phyloP scores from a whole-genome alignment of 2,113 vertebrate species.

The Furnarius figulus region DNA sequence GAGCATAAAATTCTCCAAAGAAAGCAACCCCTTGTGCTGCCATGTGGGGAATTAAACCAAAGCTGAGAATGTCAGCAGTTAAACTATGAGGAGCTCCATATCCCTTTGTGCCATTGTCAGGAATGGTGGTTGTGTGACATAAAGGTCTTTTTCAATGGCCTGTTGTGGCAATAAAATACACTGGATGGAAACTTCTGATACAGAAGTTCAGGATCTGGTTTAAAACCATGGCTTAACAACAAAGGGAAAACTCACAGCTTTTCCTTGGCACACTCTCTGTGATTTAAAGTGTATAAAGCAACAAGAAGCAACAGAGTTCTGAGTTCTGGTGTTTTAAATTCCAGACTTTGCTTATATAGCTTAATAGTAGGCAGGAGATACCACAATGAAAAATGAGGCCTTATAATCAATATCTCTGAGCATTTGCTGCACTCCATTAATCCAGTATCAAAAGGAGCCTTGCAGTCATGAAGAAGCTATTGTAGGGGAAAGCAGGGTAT shows the following conservation, averaged over 20 bases:
- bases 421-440: slow-evolving; percentile 3
- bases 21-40: neutral
- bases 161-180: neutral
- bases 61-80: neutral
- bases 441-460: neutral
- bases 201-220: neutral
- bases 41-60: neutral
- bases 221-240: neutral
- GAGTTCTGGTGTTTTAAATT: neutral
- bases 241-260: neutral
- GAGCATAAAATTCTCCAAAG: neutral
- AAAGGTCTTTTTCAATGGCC: neutral
- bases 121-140: neutral
- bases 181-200: neutral
- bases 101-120: neutral
- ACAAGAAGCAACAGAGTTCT: neutral
- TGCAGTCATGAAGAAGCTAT: neutral
- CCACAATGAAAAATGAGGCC: slow-evolving; percentile 6
- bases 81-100: neutral
- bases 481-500: neutral
- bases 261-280: neutral
- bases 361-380: neutral
- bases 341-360: neutral
- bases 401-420: neutral
- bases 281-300: neutral